These are phyloP conservation scores for Hydrolagus colliei DNA, from an alignment of 2,797 vertebrate species.

Conservation along the genomic window DNA sequence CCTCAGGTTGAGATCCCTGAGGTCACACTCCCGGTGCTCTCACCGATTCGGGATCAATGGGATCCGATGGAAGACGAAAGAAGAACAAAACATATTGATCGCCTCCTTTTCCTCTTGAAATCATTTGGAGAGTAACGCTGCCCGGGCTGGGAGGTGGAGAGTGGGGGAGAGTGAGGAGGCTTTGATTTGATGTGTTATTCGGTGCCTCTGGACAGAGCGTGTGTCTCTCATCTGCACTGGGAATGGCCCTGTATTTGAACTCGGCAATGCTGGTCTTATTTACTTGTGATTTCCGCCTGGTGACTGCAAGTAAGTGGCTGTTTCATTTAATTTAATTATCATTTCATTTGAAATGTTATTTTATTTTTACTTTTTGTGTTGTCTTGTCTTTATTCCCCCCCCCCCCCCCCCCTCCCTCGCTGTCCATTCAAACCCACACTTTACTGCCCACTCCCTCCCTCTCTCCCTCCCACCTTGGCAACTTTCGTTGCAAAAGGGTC, in stretches of 20 bases:
- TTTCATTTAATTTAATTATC: background rate
- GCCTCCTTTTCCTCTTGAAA: background rate
- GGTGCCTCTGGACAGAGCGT: background rate
- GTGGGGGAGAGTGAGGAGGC: too few species aligned
- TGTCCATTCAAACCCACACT: too few species aligned
- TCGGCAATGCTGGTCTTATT: slow-evolving; percentile 80
- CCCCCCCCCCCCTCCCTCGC: too few species aligned
- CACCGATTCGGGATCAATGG: too few species aligned
- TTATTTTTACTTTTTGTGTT: background rate
- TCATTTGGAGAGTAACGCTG: background rate
- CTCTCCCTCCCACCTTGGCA: too few species aligned
- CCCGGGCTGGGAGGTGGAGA: too few species aligned
- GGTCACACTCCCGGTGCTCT: too few species aligned
- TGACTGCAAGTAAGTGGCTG: slow-evolving; percentile 77
- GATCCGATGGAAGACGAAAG: background rate
- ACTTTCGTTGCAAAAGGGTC: too few species aligned
- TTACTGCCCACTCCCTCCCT: too few species aligned
- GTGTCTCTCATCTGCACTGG: slow-evolving; percentile 34
- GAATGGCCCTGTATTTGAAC: slow-evolving; percentile 71
- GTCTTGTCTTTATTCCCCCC: too few species aligned
- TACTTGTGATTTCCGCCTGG: slow-evolving; percentile 78
- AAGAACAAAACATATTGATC: background rate
- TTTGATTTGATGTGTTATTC: slow-evolving; percentile 22
- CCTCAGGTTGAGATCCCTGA: too few species aligned
- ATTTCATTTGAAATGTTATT: background rate